Evolutionary conservation across 1,140 invertebrate genomes (phyloP).

Genomic region (Antheraea mylitta): DNA sequence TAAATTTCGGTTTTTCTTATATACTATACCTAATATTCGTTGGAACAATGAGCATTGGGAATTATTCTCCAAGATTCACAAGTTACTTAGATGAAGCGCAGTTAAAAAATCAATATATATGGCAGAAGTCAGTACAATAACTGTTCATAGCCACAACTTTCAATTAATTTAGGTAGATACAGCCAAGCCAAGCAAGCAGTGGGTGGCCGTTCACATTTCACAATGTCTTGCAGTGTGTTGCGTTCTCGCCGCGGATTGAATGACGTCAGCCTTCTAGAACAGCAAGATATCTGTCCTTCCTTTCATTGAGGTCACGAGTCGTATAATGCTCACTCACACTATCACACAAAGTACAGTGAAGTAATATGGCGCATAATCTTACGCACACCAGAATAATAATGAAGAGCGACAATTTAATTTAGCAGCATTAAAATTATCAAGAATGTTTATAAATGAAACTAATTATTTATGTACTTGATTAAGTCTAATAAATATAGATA

Average conservation of each 20-base stretch:
- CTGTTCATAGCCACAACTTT: slow-evolving; percentile 75
- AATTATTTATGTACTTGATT: neutral
- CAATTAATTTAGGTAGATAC: slow-evolving; percentile 63
- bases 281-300: slow-evolving; percentile 66
- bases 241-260: slow-evolving; percentile 63
- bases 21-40: slow-evolving; percentile 77
- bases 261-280: slow-evolving; percentile 76
- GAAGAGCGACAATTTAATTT: slow-evolving; percentile 37
- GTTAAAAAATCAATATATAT: slow-evolving; percentile 68
- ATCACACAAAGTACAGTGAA: slow-evolving; percentile 38
- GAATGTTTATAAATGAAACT: neutral
- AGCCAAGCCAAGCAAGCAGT: slow-evolving; percentile 62
- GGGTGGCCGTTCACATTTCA: slow-evolving; percentile 77
- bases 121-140: slow-evolving; percentile 67
- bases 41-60: slow-evolving; percentile 70
- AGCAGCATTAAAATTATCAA: slow-evolving; percentile 32
- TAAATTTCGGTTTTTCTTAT: slow-evolving; percentile 36
- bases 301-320: slow-evolving; percentile 69
- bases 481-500: neutral
- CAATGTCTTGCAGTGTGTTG: slow-evolving; percentile 68
- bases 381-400: slow-evolving; percentile 22
- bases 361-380: slow-evolving; percentile 46
- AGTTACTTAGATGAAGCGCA: slow-evolving; percentile 52
- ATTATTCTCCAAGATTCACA: slow-evolving; percentile 64
- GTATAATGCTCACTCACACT: slow-evolving; percentile 66